Base-by-base conservation (phyloP, 2,888 invertebrate genomes). In the Zele albiditarsus region DNA sequence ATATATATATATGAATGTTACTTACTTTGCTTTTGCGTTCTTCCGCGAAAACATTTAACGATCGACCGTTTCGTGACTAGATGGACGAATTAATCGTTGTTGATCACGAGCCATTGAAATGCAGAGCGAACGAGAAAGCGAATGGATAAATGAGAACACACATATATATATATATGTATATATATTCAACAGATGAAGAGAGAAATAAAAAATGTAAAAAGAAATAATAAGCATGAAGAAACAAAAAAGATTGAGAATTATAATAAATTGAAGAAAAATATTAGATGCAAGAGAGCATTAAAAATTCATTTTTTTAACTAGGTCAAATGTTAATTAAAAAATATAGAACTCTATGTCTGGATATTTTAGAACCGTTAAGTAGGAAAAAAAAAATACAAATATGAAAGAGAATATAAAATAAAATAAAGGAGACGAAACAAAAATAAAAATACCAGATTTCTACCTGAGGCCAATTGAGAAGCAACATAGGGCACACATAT, bases 41-140 rank as follows among this genome's bases (percentile, higher is more conserved):
- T 75, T 75, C 71, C 68, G 71, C 68, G 71, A 68, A 75, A 75
- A 75, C 68, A 49, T 67, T 75, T 72, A 75, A 68, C 62, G 71
- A 62, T 72, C 71, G 38, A 75, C 62, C 71, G 31, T 65, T 62
- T 57, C 74, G 70, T 74, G 69, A 74, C 74, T 74, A 65, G 63
- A 74, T 67, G 67, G 71, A 71, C 71, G 66, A 75, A 75, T 75
- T 75, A 75, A 75, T 75, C 75, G 71, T 49, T 33, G 63, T 57
- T 63, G 74, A 74, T 74, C 74, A 74, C 74, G 74, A 74, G 65
- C 53, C 20, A 53, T 60, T 25, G 20, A 42, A 25, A 53, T 20
- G 20, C 46, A 46, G 53, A 53, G 53, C 20, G 20, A 5, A 53
- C 25, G 63, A 57, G 58, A 71, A 74, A 74, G 74, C 31, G 58